These are phyloP conservation scores for Metacarcinus magister DNA, from an alignment of 2,888 invertebrate genomes.

Conservation along the genomic window DNA sequence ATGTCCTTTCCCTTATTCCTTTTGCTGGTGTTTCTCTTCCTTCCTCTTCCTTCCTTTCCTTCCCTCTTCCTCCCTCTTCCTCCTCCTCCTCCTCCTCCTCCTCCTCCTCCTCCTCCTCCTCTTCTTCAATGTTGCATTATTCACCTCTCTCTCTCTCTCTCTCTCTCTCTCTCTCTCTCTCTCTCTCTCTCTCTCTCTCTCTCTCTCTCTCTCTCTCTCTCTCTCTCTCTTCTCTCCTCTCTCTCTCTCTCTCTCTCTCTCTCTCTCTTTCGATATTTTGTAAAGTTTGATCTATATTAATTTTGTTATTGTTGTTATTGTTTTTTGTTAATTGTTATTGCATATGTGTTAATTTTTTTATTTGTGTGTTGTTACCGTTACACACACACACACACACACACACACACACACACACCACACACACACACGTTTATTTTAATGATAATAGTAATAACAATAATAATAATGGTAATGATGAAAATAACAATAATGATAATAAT, in stretches of 20 bases:
- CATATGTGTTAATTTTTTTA: too few species aligned
- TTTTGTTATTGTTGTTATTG: too few species aligned
- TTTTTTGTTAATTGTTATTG: too few species aligned
- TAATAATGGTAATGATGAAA: too few species aligned
- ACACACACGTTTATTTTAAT: neutral
- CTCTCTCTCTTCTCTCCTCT: neutral
- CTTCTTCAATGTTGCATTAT: neutral
- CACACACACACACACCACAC: slow-evolving; percentile 53
- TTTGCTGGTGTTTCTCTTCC: neutral
- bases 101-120: neutral
- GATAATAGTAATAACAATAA: too few species aligned
- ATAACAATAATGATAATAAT: too few species aligned
- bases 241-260: slow-evolving; percentile 26
- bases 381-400: slow-evolving; percentile 50
- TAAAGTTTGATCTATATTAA: too few species aligned
- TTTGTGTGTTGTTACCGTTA: neutral
- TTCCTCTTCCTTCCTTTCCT: neutral
- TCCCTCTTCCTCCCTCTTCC: neutral
- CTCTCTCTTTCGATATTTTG: neutral
- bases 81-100: neutral
- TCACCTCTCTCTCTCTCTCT: neutral
- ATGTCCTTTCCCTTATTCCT: slow-evolving; percentile 18
- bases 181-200: neutral
- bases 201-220: neutral
- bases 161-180: neutral